These are phyloP conservation scores for Piprites chloris DNA, from an alignment of 2,113 vertebrate genomes.

Conservation along the genomic window DNA sequence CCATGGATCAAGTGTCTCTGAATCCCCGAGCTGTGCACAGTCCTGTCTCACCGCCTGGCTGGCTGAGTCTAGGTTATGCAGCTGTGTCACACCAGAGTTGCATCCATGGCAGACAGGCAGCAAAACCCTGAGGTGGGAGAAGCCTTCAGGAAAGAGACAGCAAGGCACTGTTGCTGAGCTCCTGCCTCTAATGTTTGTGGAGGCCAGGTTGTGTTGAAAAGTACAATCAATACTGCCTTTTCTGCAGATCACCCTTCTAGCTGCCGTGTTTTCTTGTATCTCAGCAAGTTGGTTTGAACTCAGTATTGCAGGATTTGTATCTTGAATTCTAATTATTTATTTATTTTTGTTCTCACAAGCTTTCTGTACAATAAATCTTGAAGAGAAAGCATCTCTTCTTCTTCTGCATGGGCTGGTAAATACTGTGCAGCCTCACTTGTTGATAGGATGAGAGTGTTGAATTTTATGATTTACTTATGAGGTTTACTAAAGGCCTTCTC, in stretches of 20 bases:
- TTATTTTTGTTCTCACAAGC: background rate
- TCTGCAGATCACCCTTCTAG: background rate
- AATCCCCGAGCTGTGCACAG: background rate
- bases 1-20: background rate
- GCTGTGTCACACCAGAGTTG: background rate
- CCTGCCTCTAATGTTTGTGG: background rate
- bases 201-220: background rate
- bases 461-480: background rate
- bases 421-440: background rate
- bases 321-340: background rate
- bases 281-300: background rate
- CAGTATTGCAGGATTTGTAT: background rate
- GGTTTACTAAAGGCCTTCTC: background rate
- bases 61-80: background rate
- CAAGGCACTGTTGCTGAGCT: accelerated
- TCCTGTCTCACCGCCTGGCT: background rate
- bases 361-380: background rate
- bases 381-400: background rate
- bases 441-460: background rate
- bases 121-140: background rate
- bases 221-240: background rate
- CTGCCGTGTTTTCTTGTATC: background rate
- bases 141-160: background rate
- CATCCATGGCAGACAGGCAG: too few relatives aligned
- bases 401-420: background rate